Evolutionary conservation across 2,888 invertebrate genomes (phyloP).

Genomic region (Oligia fasciuncula): DNA sequence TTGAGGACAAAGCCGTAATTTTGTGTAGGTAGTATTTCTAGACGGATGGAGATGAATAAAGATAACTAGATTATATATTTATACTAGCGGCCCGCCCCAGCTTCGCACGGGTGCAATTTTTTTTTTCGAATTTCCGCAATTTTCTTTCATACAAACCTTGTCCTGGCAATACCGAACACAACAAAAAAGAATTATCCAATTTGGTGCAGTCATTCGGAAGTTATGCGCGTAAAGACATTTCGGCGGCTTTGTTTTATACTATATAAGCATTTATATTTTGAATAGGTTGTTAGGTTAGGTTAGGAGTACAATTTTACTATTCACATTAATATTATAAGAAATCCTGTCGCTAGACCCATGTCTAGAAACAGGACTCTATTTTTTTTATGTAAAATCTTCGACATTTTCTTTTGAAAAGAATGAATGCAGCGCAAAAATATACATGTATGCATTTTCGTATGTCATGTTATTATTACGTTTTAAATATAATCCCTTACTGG

Average conservation of each 20-base stretch:
- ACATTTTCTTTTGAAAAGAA: neutral
- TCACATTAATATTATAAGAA: neutral
- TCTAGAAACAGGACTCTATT: no score
- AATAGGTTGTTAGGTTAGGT: neutral
- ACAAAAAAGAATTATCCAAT: no score
- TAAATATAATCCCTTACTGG: neutral
- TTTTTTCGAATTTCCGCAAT: no score
- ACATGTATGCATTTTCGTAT: neutral
- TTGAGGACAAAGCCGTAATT: slow-evolving; percentile 2
- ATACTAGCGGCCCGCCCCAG: no score
- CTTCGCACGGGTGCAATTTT: no score
- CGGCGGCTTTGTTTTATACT: no score
- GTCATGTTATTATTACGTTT: neutral
- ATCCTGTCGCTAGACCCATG: neutral
- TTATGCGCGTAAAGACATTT: no score
- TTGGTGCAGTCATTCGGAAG: no score
- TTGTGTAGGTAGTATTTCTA: neutral
- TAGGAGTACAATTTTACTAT: neutral
- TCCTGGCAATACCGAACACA: no score
- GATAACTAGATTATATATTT: neutral
- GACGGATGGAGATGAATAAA: neutral
- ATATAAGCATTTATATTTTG: neutral
- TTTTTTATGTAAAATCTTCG: neutral
- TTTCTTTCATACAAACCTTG: no score
- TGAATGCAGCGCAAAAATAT: neutral